Percentiles rank a stretch among this genome's conserved stretches.
Conservation (phyloP, 2,888 invertebrate species). For the Drosophila acutilabella region DNA sequence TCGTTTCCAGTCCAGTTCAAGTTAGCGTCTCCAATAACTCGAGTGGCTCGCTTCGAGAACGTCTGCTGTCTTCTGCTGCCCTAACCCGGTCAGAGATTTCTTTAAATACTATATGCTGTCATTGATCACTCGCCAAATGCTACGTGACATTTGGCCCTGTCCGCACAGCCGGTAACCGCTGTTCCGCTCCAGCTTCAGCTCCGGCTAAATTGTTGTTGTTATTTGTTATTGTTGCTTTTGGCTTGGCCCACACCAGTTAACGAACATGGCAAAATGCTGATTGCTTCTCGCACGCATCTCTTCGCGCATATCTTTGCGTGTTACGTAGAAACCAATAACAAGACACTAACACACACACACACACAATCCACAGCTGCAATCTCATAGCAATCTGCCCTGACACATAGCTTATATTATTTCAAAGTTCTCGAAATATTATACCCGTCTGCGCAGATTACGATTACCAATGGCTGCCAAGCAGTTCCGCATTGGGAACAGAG, state of each 20-base stretch:
- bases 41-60: slow-evolving; percentile 64
- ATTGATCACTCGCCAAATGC: slow-evolving; percentile 33
- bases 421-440: slow-evolving; percentile 33
- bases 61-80: slow-evolving; percentile 76
- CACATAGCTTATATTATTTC: slow-evolving; percentile 33
- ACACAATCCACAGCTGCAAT: not conserved
- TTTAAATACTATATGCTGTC: slow-evolving; percentile 78
- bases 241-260: slow-evolving; percentile 52
- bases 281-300: slow-evolving; percentile 71
- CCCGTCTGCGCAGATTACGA: slow-evolving; percentile 42
- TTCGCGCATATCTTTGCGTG: slow-evolving; percentile 67
- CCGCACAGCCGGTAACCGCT: slow-evolving; percentile 51
- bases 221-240: slow-evolving; percentile 18
- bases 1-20: slow-evolving; percentile 70
- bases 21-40: slow-evolving; percentile 58
- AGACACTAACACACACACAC: slow-evolving; percentile 30
- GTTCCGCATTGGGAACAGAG: slow-evolving; percentile 53
- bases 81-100: slow-evolving; percentile 64
- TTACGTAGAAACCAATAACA: slow-evolving; percentile 63
- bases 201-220: slow-evolving; percentile 16
- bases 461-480: slow-evolving; percentile 43
- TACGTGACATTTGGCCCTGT: slow-evolving; percentile 80
- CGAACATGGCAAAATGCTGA: slow-evolving; percentile 75
- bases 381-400: too few species aligned
- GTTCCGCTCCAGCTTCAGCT: slow-evolving; percentile 58